Conservation (phyloP, 2,888 invertebrate species). For the Catocala fraxini region DNA sequence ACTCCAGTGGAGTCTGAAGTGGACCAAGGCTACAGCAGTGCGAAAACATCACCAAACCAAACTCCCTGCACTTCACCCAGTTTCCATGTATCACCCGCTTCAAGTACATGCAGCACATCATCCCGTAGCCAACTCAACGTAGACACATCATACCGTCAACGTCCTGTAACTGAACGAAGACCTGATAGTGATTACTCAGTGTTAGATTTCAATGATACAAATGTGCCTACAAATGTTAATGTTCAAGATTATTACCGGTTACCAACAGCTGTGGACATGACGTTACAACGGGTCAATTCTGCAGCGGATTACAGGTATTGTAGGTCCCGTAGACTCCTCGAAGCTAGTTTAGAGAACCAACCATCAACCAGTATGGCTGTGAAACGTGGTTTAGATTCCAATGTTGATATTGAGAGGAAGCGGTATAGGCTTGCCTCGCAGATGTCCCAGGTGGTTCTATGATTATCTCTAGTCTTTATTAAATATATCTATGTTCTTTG, state of each 20-base stretch:
- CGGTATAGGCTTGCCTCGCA: constrained; percentile 72
- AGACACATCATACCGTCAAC: constrained; percentile 61
- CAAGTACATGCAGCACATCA: constrained; percentile 67
- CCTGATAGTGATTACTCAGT: constrained; percentile 59
- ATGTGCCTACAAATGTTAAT: constrained; percentile 47
- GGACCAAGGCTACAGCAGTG: constrained; percentile 80
- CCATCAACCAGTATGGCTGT: constrained; percentile 73
- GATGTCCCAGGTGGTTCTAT: constrained; percentile 80
- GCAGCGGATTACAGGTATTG: constrained; percentile 73
- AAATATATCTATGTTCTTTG: constrained; percentile 49
- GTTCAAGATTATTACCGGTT: constrained; percentile 63
- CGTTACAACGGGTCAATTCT: constrained; percentile 67
- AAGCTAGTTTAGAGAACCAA: constrained; percentile 68
- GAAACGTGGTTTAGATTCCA: constrained; percentile 72
- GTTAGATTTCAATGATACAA: constrained; percentile 64
- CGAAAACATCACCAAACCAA: constrained; percentile 72
- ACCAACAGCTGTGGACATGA: constrained; percentile 67
- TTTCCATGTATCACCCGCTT: constrained; percentile 67
- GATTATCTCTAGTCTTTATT: constrained; percentile 66
- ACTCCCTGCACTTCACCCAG: constrained; percentile 74
- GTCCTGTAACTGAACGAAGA: constrained; percentile 49
- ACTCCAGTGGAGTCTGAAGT: constrained; percentile 63
- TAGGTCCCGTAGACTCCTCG: constrained; percentile 71
- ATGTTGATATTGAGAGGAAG: constrained; percentile 73
- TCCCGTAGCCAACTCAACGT: constrained; percentile 59